Conservation (phyloP, 1,140 invertebrate genomes). For the Telenomus remus region DNA sequence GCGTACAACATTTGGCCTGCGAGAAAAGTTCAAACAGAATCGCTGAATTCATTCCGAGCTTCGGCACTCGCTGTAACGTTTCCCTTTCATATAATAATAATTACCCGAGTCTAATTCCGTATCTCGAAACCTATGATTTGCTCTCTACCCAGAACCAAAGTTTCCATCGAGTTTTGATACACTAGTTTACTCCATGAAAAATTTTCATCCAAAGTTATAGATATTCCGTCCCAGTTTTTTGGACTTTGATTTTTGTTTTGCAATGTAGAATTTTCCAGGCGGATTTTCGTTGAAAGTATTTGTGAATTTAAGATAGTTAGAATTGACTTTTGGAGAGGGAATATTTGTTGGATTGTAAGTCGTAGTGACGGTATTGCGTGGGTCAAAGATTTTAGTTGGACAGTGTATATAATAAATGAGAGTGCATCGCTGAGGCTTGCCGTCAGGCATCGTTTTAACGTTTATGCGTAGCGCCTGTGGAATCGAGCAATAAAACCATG, state of each 20-base stretch:
- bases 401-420: constrained; percentile 57
- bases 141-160: too few relatives aligned
- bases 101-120: constrained; percentile 26
- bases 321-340: too few relatives aligned
- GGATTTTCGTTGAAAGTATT: too few relatives aligned
- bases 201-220: too few relatives aligned
- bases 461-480: constrained; percentile 57
- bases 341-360: neutral
- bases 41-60: constrained; percentile 48
- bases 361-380: constrained; percentile 1
- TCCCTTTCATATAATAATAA: constrained; percentile 5
- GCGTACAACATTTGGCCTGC: constrained; percentile 46
- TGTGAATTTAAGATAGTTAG: too few relatives aligned
- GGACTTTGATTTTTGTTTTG: too few relatives aligned
- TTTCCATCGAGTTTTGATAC: too few relatives aligned
- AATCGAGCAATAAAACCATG: constrained; percentile 63
- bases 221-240: too few relatives aligned
- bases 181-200: too few relatives aligned
- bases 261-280: too few relatives aligned
- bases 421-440: constrained; percentile 56
- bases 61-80: neutral
- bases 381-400: constrained; percentile 37
- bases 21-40: constrained; percentile 53
- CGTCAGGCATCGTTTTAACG: constrained; percentile 57
- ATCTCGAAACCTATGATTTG: too few relatives aligned